A percentile compares a stretch with the other conserved stretches of the same genome.
Conservation (phyloP, 2,113 vertebrate genomes). For the Paratilapia polleni region DNA sequence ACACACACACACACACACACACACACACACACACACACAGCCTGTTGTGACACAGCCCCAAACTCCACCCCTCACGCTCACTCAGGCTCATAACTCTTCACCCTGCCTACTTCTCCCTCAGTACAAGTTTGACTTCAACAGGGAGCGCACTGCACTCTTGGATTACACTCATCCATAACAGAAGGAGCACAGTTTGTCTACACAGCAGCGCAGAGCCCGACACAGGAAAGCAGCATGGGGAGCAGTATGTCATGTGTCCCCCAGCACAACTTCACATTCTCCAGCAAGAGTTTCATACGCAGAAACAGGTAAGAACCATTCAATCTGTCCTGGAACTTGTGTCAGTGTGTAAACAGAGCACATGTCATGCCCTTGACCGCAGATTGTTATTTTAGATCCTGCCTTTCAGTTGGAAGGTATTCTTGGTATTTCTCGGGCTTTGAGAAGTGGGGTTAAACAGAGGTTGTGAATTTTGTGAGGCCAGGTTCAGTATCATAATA, state of each 20-base stretch:
- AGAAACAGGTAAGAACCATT: slow-evolving; percentile 80
- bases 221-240: slow-evolving; percentile 77
- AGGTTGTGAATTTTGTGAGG: slow-evolving; percentile 58
- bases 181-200: slow-evolving; percentile 29
- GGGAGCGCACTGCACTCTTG: slow-evolving; percentile 53
- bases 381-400: slow-evolving; percentile 55
- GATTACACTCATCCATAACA: slow-evolving; percentile 68
- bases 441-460: slow-evolving; percentile 47
- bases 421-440: slow-evolving; percentile 57
- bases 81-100: slow-evolving; percentile 55
- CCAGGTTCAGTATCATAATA: slow-evolving; percentile 48
- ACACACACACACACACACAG: not conserved
- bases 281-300: slow-evolving; percentile 84
- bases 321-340: not conserved
- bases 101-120: slow-evolving; percentile 63
- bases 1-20: not conserved
- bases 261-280: slow-evolving; percentile 82
- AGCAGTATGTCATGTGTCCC: slow-evolving; percentile 84
- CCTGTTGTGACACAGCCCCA: slow-evolving; percentile 37
- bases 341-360: not conserved
- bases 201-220: slow-evolving; percentile 16
- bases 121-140: slow-evolving; percentile 64
- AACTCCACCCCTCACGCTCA: slow-evolving; percentile 70
- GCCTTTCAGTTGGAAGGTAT: slow-evolving; percentile 52
- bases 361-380: slow-evolving; percentile 23